A percentile compares a stretch with the other conserved stretches of the same genome.
phyloP scores from a whole-genome alignment of 2,797 vertebrate species.

The Todus mexicanus region DNA sequence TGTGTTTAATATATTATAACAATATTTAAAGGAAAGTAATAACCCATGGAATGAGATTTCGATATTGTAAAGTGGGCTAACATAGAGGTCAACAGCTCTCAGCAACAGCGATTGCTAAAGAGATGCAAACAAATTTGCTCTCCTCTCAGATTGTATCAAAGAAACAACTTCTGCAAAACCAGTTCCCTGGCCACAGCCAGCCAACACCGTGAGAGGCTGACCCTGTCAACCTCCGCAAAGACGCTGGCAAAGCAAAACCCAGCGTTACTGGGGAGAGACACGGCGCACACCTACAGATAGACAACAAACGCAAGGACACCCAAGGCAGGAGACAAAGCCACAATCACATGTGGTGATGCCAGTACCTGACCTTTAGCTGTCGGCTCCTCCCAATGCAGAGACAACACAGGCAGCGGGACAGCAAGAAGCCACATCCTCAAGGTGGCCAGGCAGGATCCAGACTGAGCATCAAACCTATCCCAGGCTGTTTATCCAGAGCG shows the following conservation, averaged over 20 bases:
- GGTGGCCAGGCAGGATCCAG: background rate
- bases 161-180: background rate
- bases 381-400: rapidly evolving
- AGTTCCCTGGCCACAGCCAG: background rate
- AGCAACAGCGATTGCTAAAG: background rate
- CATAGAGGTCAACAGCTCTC: background rate
- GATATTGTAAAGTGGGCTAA: background rate
- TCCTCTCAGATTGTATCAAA: background rate
- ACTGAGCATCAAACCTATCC: background rate
- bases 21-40: background rate
- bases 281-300: rapidly evolving
- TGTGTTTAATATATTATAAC: background rate
- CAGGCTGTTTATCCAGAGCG: background rate
- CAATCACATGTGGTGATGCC: rapidly evolving
- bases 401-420: background rate
- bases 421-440: too few relatives aligned
- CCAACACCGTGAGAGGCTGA: rapidly evolving
- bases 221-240: background rate
- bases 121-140: background rate
- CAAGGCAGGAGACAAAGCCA: background rate
- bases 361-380: background rate
- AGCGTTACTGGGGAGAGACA: background rate
- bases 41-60: background rate
- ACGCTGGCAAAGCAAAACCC: background rate
- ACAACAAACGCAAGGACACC: background rate